Evolutionary conservation across 2,113 vertebrate genomes (phyloP), one percentile per base, ranked within the genome.

Genomic region (Hirundichthys speculiger): DNA sequence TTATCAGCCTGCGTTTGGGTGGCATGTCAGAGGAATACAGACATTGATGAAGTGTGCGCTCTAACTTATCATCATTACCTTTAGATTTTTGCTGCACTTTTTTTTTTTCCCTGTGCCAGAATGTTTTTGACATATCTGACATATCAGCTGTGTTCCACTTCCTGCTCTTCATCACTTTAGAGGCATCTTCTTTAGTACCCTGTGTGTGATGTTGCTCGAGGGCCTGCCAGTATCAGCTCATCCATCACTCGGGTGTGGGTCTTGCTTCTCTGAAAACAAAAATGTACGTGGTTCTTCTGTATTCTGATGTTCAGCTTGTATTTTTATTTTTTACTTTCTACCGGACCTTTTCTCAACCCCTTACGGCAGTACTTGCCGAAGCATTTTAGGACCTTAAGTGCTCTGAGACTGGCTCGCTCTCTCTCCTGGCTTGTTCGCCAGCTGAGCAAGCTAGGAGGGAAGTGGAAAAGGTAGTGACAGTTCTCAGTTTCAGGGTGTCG

Each of bases 341-440:
- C 72, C 16, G 62, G 63, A 59, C 22, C 46, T 71, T 68, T 58
- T 69, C 25, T 73, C 49, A 20, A 50, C 62, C 73, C 70, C 58
- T 54, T 58, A 41, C 46, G 54, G 75, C 40, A 6, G 75, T 49
- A 74, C 74, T 75, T 67, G 80, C 76, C 74, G 56, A 68, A 68
- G 65, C 39, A 56, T 75, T 82, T 65, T 69, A 71, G 82, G 84
- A 84, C 82, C 86, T 77, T 63, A 87, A 88, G 88, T 85, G 84
- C 84, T 80, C 86, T 80, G 64, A 84, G 51, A 77, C 66, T n/a
- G 62, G 67, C 73, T 63, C 48, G 2, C 66, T 62, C 58, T 61
- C 59, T 70, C 50, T 60, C 47, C 70, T 45, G 14, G 50, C 64
- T 82, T 63, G 73, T 75, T 69, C 62, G 54, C 63, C 69, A 24